Base-by-base conservation (phyloP, 2,113 vertebrate species). In the Rhinoderma darwinii region DNA sequence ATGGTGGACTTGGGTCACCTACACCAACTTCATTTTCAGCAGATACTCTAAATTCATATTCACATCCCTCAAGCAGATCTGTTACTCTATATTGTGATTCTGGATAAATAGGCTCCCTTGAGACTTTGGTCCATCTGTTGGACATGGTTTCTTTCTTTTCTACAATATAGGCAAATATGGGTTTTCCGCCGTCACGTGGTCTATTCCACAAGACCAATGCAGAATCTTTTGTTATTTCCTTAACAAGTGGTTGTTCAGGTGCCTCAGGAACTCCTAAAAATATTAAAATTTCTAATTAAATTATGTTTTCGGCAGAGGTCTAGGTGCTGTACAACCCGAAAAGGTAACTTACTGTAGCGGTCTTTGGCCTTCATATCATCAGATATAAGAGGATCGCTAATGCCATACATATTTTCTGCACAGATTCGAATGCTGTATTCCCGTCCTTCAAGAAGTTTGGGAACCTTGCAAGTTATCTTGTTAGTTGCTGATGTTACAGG, bases 341-440 rank as follows among this genome's bases (percentile, higher is more conserved):
- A 6, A 0, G 84, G 74, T 89, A 82, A 92, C 97, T 25, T 97
- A 99, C 98, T 96, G 92, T 97, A 99, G 61, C 95, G 96, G 90
- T 99, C 98, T 93, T 96, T 99, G 90, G 98, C 97, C 93, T 95
- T 98, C 95, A 98, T 97, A 90, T 98, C 96, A 88, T 97, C 97
- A 59, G 98, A 99, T 43, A 97, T 93, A 89, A 99, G 95, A 85
- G 97, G 96, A 90, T 99, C 97, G 54, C 98, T 99, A 93, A 99
- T 98, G 89, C 98, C 98, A 2, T 99, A 99, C 88, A 96, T 93
- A 93, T 99, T 99, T 94, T 99, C 98, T 90, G 98, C 98, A 90
- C 92, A 94, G 89, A 99, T 98, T 88, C 97, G 94, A 89, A 99
- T 93, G 90, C 98, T 94, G 86, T 99, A 99, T 84, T 98, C 97